These are phyloP conservation scores for Nectonema munidae DNA, from an alignment of 2,888 invertebrate species.

Conservation along the genomic window DNA sequence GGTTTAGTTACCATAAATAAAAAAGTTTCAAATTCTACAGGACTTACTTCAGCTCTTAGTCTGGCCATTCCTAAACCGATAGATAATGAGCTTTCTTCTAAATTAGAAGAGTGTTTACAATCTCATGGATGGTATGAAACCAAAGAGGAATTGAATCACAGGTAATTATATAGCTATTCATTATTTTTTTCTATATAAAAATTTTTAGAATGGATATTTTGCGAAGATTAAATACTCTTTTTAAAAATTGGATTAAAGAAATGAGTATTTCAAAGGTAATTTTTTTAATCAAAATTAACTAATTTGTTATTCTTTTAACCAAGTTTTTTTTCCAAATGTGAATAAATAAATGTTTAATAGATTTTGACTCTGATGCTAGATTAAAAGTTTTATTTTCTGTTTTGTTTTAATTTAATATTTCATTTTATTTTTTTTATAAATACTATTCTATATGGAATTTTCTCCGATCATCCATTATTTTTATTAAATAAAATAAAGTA, in stretches of 20 bases:
- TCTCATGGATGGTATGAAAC: slow-evolving; percentile 63
- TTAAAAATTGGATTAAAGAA: slow-evolving; percentile 23
- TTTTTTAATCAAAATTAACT: neutral
- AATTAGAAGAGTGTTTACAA: slow-evolving; percentile 40
- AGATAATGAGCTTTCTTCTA: slow-evolving; percentile 39
- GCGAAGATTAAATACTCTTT: slow-evolving; percentile 22
- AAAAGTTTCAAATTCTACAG: slow-evolving; percentile 23
- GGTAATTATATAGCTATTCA: slow-evolving; percentile 23
- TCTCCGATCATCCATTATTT: too few species aligned
- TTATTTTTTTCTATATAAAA: neutral
- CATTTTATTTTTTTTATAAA: too few species aligned
- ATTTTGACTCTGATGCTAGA: too few species aligned
- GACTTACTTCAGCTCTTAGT: slow-evolving; percentile 77
- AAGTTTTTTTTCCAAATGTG: too few species aligned
- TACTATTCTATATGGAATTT: too few species aligned
- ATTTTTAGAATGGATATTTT: slow-evolving; percentile 22
- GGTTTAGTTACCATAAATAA: too few species aligned
- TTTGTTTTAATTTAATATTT: too few species aligned
- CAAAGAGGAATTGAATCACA: slow-evolving; percentile 54
- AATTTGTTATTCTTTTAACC: slow-evolving; percentile 9
- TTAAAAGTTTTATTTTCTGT: too few species aligned
- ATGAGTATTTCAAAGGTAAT: slow-evolving; percentile 21
- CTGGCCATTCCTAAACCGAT: slow-evolving; percentile 45
- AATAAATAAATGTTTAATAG: too few species aligned
- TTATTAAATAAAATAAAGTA: too few species aligned